Base-by-base conservation (phyloP, 2,113 vertebrate species). In the Hipposideros armiger region DNA sequence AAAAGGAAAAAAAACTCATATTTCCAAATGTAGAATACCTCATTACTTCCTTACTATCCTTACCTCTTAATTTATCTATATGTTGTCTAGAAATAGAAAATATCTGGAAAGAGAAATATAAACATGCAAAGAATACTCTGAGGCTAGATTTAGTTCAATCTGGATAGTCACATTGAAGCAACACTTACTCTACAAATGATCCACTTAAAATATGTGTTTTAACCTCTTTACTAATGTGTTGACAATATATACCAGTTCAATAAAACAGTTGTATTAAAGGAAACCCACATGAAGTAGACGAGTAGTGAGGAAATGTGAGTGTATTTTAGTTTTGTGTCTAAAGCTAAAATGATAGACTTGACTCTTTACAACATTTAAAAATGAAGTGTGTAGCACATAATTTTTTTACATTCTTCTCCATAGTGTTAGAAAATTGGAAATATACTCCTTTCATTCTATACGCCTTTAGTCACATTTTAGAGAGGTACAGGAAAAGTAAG, bases 271-370 rank as follows among this genome's bases (percentile, higher is more conserved):
- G 77, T 91, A 91, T 90, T 67, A 91, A 64, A 54, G 72, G 22
- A 88, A 96, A 77, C 30, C 30, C 47, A 45, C 47, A 69, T 69
- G 62, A 87, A 84, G 10, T 56, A 76, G 58, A 84, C 28, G 45
- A 60, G 47, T 67, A 40, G 20, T 70, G 42, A 32, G 22, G 7
- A 95, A 73, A 84, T 52, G 5, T 32, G 78, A 62, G 47, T 40
- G 4, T 84, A 93, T 89, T 73, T 93, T 67, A 70, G 52, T 73
- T 89, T 89, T 92, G 15, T 73, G 70, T 67, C 13, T 74, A 89
- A 95, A 89, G 28, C 47, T 80, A 69, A 95, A 95, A 84, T 93
- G 26, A 94, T 81, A 90, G 62, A 84, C 32, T 52, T 88, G 50
- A 40, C 36, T 67, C 40, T 32, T 40, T 40, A 42, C 7, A 42